Conservation (phyloP, 2,888 invertebrate genomes). For the Notocelia uddmanniana region DNA sequence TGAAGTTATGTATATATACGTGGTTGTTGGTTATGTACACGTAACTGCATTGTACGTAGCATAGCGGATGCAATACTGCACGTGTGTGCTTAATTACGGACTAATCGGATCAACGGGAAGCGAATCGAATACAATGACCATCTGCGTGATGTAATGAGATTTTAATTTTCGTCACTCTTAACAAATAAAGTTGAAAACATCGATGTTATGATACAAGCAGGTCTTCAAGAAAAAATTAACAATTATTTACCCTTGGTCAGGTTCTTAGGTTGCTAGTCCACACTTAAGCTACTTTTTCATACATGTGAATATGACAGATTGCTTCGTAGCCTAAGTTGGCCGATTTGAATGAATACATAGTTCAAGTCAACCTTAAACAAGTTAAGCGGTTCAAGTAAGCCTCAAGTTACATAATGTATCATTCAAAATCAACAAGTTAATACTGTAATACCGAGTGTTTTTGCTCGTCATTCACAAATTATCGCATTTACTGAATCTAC, state of each 20-base stretch:
- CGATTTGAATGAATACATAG: no score
- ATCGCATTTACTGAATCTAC: background rate
- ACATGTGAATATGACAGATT: background rate
- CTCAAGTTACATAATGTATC: no score
- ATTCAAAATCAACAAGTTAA: background rate
- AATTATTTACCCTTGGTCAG: background rate
- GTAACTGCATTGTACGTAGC: slow-evolving; percentile 16
- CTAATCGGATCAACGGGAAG: slow-evolving; percentile 19
- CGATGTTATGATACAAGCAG: background rate
- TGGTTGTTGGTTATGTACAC: background rate
- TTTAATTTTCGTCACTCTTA: slow-evolving; percentile 8
- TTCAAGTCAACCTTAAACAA: no score
- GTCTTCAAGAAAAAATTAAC: background rate
- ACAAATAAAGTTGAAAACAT: background rate
- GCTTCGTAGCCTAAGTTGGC: background rate
- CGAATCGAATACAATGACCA: slow-evolving; percentile 14
- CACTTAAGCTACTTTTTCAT: no score
- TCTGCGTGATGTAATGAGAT: slow-evolving; percentile 7
- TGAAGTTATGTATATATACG: slow-evolving; percentile 5
- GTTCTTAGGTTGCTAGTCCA: background rate
- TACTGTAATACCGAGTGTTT: background rate
- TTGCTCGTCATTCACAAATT: background rate
- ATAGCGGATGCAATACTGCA: slow-evolving; percentile 10
- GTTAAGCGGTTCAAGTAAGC: no score
- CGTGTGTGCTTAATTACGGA: slow-evolving; percentile 23